Evolutionary conservation across 2,888 invertebrate genomes (phyloP).

Genomic region (Pseudococcus viburni): DNA sequence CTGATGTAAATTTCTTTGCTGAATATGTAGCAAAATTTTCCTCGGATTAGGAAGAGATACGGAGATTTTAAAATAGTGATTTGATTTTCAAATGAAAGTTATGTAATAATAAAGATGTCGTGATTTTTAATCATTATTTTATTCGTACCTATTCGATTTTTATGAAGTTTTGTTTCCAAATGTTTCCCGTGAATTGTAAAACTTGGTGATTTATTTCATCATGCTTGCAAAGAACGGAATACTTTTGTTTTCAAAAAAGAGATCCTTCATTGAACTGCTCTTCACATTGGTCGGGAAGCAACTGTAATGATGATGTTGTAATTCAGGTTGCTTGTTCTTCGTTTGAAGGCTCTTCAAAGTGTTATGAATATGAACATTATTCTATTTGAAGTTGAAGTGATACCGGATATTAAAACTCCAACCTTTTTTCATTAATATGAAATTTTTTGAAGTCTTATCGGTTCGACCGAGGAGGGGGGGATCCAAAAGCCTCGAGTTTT

Average conservation of each 20-base stretch:
- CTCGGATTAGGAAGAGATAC: not conserved
- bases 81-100: conserved; percentile 34
- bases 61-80: conserved; percentile 4
- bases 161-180: too few species aligned
- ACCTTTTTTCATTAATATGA: too few species aligned
- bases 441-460: too few species aligned
- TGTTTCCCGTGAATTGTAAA: too few species aligned
- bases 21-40: conserved; percentile 22
- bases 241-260: too few species aligned
- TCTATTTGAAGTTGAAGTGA: not conserved
- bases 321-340: not conserved
- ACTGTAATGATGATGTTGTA: not conserved
- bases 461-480: too few species aligned
- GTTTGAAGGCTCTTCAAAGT: not conserved
- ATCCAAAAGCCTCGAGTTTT: too few species aligned
- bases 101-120: conserved; percentile 53
- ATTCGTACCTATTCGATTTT: not conserved
- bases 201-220: too few species aligned
- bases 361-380: not conserved
- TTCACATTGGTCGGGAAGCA: too few species aligned
- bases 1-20: not conserved
- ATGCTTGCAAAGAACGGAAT: too few species aligned
- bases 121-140: conserved; percentile 37
- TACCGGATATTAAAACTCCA: too few species aligned
- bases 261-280: too few species aligned